These are phyloP conservation scores for Thymelicus sylvestris DNA, from an alignment of 2,888 invertebrate genomes.

Conservation along the genomic window DNA sequence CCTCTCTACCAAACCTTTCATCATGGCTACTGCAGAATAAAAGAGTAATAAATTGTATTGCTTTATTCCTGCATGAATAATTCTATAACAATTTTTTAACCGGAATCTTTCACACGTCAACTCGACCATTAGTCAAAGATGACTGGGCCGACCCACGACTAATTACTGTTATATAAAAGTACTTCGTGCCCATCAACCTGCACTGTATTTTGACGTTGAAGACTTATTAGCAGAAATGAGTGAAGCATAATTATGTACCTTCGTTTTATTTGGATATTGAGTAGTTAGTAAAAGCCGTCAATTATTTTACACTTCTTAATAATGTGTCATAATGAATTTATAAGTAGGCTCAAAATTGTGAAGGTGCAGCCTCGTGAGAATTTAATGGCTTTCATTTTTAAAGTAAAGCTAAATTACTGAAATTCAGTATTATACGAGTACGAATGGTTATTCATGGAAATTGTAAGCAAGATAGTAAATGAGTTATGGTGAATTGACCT, in stretches of 20 bases:
- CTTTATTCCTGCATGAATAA: slow-evolving; percentile 4
- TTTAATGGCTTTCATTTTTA: no score
- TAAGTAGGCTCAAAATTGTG: no score
- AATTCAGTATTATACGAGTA: no score
- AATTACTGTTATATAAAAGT: slow-evolving; percentile 77
- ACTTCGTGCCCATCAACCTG: slow-evolving; percentile 67
- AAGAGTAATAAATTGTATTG: background rate
- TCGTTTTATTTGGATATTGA: background rate
- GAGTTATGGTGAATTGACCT: no score
- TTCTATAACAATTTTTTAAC: slow-evolving; percentile 8
- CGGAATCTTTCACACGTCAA: slow-evolving; percentile 22
- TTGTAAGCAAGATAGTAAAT: no score
- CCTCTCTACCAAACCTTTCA: no score
- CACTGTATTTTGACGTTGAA: slow-evolving; percentile 43
- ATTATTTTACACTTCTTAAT: background rate
- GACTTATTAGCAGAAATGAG: slow-evolving; percentile 46
- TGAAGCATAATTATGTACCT: slow-evolving; percentile 42
- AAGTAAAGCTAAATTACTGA: no score
- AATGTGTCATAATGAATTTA: background rate
- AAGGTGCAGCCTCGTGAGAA: no score
- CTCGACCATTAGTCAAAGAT: slow-evolving; percentile 48
- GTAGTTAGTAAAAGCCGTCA: background rate
- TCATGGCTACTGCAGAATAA: background rate
- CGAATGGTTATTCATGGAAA: no score
- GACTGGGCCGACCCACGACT: slow-evolving; percentile 65